Evolutionary conservation across 2,113 vertebrate genomes (phyloP).

Genomic region (Chloropsis cyanopogon): DNA sequence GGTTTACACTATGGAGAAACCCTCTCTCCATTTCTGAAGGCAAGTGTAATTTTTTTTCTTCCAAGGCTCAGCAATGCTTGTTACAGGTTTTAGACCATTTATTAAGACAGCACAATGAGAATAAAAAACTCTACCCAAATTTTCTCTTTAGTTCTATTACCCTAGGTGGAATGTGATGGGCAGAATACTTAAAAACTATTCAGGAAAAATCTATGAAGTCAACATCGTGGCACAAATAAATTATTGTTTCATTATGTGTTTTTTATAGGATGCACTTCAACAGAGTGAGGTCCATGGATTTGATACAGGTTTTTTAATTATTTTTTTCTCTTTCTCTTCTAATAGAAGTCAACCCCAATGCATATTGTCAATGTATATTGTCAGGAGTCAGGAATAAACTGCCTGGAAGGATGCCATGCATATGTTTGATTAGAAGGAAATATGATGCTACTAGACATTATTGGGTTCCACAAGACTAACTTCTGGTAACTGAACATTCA

Average conservation of each 20-base stretch:
- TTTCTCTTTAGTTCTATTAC: not conserved
- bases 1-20: not conserved
- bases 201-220: not conserved
- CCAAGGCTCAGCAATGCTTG: rapidly evolving
- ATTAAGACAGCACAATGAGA: not conserved
- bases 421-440: constrained; percentile 53
- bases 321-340: not conserved
- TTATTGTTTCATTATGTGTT: not conserved
- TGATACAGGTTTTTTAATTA: not conserved
- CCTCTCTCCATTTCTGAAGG: not conserved
- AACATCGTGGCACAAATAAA: not conserved
- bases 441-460: constrained; percentile 35
- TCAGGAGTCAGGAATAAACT: constrained; percentile 46
- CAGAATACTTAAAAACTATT: not conserved
- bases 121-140: not conserved
- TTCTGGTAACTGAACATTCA: constrained; percentile 51
- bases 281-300: not conserved
- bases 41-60: not conserved
- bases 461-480: constrained; percentile 37
- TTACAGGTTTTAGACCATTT: not conserved
- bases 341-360: not conserved
- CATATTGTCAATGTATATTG: constrained; percentile 15
- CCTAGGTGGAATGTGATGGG: not conserved
- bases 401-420: constrained; percentile 29
- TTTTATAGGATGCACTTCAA: not conserved